A percentile compares a stretch with the other conserved stretches of the same genome.
phyloP scores from a whole-genome alignment of 2,888 invertebrate species.

The Netelia virgata region DNA sequence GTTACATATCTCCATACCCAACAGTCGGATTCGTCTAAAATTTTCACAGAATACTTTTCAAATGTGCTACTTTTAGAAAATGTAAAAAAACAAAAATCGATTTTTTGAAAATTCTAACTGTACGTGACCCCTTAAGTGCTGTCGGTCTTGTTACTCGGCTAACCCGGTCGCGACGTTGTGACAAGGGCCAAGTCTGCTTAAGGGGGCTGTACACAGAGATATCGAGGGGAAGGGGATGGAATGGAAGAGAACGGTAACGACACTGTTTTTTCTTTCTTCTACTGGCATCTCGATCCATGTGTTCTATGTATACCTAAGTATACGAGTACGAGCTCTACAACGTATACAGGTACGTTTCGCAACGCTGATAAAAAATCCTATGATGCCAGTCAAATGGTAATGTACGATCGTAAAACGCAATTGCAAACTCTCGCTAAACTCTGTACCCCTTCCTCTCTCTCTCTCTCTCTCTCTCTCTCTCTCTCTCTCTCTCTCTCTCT shows the following conservation, averaged over 20 bases:
- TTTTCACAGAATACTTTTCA: too few species aligned
- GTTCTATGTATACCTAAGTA: constrained; percentile 2
- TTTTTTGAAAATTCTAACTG: too few species aligned
- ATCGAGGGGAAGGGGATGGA: neutral
- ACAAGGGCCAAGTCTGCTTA: constrained; percentile 56
- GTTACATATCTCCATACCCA: too few species aligned
- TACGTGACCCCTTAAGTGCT: too few species aligned
- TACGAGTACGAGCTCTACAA: constrained; percentile 2
- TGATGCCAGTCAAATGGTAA: constrained; percentile 60
- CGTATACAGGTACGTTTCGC: constrained; percentile 20
- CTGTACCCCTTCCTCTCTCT: too few species aligned
- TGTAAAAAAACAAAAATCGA: too few species aligned
- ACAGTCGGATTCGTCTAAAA: too few species aligned
- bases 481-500: neutral
- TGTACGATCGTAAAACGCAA: constrained; percentile 40
- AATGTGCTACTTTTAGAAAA: too few species aligned
- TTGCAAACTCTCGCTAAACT: constrained; percentile 48
- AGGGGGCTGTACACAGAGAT: constrained; percentile 45
- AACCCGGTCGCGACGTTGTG: constrained; percentile 60
- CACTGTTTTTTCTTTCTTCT: constrained; percentile 23
- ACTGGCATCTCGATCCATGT: constrained; percentile 20
- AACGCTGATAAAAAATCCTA: neutral
- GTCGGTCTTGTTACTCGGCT: constrained; percentile 67
- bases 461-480: constrained; percentile 1
- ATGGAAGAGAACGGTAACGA: constrained; percentile 50